Base-by-base conservation (phyloP, 2,888 invertebrate species). In the Eretmocerus hayati region DNA sequence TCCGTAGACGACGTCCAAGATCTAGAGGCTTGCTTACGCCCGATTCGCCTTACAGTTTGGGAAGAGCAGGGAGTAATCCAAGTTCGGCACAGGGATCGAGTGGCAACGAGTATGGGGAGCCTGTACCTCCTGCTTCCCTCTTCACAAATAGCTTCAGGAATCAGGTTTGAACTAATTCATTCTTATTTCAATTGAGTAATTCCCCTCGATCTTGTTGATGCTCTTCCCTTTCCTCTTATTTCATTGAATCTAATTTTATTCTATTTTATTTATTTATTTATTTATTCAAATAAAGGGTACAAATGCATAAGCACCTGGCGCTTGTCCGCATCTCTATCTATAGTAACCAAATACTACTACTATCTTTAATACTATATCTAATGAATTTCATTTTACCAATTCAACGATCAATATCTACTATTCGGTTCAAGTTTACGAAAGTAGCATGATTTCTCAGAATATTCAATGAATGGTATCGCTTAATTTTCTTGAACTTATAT, bases 101-200 rank as follows among this genome's bases (percentile, higher is more conserved):
- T 20, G 3, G 21, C 19, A 46, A 32, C 20, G 38, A 23, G 13
- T 15, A 44, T 39, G 23, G 18, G 3, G 39, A 38, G 22, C 31
- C 22, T 5, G 19, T 18, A 21, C 11, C n/a, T 2, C 36, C 30
- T 13, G 36, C 35, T n/a, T 40, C 35, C 9, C 32, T 31, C 6
- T 42, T 23, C 8, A 39, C 43, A 9, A 43, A 38, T 32, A 47
- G 46, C 37, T 46, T 45, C 20, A 57, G 59, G 42, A 57, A 45
- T 44, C 56, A 58, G 57, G 60, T 60, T 54, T 43, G 20, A 36
- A 16, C 9, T 36, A 19, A 19, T 36, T 19, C 20, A 26, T 13
- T 43, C 16, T 43, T 36, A 5, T 35, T 32, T n/a, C 3, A 5
- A 20, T 2, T 39, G 3, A n/a, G 13, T 4, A 5, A 23, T 23